Evolutionary conservation across 2,888 invertebrate species (phyloP), one percentile per base, ranked within the genome.

Genomic region (Hybos culiciformis): DNA sequence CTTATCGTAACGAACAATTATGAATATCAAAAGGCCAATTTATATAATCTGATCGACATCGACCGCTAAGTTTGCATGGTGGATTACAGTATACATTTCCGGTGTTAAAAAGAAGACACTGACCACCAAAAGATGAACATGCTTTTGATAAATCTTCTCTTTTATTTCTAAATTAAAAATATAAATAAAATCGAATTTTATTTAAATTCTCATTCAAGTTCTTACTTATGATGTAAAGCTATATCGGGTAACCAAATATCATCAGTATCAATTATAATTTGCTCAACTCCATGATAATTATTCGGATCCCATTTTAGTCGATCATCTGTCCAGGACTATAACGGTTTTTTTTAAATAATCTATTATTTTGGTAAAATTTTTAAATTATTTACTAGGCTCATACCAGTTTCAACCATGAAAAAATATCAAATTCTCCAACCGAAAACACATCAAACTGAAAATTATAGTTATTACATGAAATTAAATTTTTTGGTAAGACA

Each of bases 21-120:
- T 81, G 80, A 12, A 56, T 56, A 54, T 82, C 81, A 52, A 73
- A 80, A 0, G 82, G 82, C 76, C 78, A 82, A 40, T 68, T 67
- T 4, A 64, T 64, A 32, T 75, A 64, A 44, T 76, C 65, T 2
- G 77, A 69, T 38, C 68, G 62, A 53, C 82, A 83, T 18, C 73
- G 67, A 1, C 73, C 73, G 4, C 71, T 66, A 52, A 75, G 72
- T 5, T 70, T 68, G 8, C 72, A 52, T 8, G 76, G 72, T 1
- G 77, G 72, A 3, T 77, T 73, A 57, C 75, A 83, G 38, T 63
- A 71, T 37, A 83, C 73, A 4, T 21, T 12, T 7, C 36, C 36
- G 7, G 1, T 21, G 7, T 9, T 17, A 5, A n/a, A 14, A 2
- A 80, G 50, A 24, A 71, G 50, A 51, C 80, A 81, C 6, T 69